Base-by-base conservation (phyloP, 2,113 vertebrate genomes). In the Phasianus colchicus region DNA sequence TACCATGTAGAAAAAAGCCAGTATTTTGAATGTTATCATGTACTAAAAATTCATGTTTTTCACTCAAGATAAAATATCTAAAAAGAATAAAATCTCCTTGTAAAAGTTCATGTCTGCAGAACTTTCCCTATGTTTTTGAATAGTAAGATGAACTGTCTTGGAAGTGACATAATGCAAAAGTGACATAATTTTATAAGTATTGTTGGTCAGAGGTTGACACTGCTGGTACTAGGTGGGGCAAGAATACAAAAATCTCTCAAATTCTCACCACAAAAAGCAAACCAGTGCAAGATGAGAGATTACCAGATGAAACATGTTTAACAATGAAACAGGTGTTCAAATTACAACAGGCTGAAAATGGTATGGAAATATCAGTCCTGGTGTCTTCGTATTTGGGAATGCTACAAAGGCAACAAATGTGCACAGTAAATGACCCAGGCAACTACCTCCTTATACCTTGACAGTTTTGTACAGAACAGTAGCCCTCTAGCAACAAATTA, bases 341-440 rank as follows among this genome's bases (percentile, higher is more conserved):
- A 57, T 22, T 57, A 34, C 10, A 22, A 81, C 9, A 69, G 61
- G 24, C 48, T 50, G 47, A 83, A 88, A 69, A 88, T 3, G 6
- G 38, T 30, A 9, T 40, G 40, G 55, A 60, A 73, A 50, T 83
- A 38, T 30, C 20, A 88, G 64, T 19, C 40, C 48, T 38, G 21
- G 58, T 29, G 20, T 25, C 57, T 55, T 45, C 2, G 5, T 3
- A 1, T 42, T 83, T 63, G n/a, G 30, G 30, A 80, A 73, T 42
- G n/a, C 13, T 71, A 64, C 1, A 22, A 5, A 77, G 75, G 77
- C 27, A 16, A 55, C 67, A 90, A 80, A 69, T 7, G 5, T 10
- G 57, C 7, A 29, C 27, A 17, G 13, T n/a, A 0, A 4, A 29
- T 8, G 11, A 45, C 58, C 38, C 18, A 42, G 29, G 7, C 6